These are phyloP conservation scores for Tromatobia lineatoria DNA, from an alignment of 2,888 invertebrate species.

Conservation along the genomic window DNA sequence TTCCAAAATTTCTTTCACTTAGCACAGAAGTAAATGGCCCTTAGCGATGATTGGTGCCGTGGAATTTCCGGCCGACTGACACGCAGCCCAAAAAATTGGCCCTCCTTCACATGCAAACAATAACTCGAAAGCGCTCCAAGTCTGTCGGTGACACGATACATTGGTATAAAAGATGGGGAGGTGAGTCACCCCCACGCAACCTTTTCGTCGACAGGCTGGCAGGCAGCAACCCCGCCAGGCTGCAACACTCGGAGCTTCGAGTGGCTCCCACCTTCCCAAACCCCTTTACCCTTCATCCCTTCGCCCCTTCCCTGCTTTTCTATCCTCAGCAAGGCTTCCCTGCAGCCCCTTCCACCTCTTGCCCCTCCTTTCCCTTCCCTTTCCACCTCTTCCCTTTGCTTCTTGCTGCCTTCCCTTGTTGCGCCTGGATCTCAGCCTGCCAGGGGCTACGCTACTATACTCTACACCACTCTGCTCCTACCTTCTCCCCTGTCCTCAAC, in stretches of 20 bases:
- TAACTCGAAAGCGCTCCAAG: neutral
- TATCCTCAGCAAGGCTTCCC: constrained; percentile 1
- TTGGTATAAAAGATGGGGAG: constrained; percentile 11
- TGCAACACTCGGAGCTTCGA: constrained; percentile 23
- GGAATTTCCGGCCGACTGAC: neutral
- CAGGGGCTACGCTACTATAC: constrained; percentile 53
- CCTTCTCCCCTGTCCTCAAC: constrained; percentile 65
- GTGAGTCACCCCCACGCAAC: constrained; percentile 15
- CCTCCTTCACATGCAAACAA: neutral
- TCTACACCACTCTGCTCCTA: constrained; percentile 23
- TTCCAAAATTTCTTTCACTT: neutral
- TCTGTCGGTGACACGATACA: constrained; percentile 3
- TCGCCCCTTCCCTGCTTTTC: neutral
- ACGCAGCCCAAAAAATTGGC: neutral
- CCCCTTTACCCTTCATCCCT: neutral
- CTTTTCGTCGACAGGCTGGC: constrained; percentile 19
- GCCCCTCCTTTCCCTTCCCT: neutral
- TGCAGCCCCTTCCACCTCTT: neutral
- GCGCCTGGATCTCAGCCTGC: constrained; percentile 66
- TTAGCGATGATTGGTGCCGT: neutral
- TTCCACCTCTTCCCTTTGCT: neutral
- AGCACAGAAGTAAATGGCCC: neutral
- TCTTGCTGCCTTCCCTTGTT: constrained; percentile 46
- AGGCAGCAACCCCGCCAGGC: constrained; percentile 34
- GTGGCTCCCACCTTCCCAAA: neutral